phyloP scores from a whole-genome alignment of 2,888 invertebrate species.

The Isoperla grammatica region DNA sequence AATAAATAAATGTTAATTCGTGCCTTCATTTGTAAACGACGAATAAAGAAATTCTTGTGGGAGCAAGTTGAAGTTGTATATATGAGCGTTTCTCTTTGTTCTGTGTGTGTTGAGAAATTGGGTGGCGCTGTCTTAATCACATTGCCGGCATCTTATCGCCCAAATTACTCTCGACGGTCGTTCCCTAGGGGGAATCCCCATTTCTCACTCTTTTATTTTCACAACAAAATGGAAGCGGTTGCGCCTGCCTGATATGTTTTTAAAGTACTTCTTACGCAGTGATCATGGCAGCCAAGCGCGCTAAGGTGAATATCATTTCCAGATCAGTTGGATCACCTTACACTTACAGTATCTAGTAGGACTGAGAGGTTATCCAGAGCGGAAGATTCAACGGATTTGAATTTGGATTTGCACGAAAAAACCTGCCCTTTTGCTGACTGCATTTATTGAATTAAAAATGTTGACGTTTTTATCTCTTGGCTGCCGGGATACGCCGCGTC shows the following conservation, averaged over 20 bases:
- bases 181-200: background rate
- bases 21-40: background rate
- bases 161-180: background rate
- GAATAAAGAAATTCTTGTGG: background rate
- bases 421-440: too few relatives aligned
- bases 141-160: background rate
- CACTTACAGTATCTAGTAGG: too few relatives aligned
- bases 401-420: too few relatives aligned
- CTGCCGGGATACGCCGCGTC: too few relatives aligned
- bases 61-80: background rate
- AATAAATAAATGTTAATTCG: background rate
- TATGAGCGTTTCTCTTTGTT: background rate
- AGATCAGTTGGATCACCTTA: too few relatives aligned
- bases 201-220: conserved; percentile 5
- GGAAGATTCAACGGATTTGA: too few relatives aligned
- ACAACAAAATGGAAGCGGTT: background rate
- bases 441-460: too few relatives aligned
- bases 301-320: too few relatives aligned
- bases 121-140: conserved; percentile 2
- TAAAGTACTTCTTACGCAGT: background rate
- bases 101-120: background rate
- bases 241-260: background rate
- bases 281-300: too few relatives aligned
- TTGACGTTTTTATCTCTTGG: too few relatives aligned
- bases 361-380: too few relatives aligned